Base-by-base conservation (phyloP, 2,113 vertebrate species). In the Microtus pennsylvanicus region DNA sequence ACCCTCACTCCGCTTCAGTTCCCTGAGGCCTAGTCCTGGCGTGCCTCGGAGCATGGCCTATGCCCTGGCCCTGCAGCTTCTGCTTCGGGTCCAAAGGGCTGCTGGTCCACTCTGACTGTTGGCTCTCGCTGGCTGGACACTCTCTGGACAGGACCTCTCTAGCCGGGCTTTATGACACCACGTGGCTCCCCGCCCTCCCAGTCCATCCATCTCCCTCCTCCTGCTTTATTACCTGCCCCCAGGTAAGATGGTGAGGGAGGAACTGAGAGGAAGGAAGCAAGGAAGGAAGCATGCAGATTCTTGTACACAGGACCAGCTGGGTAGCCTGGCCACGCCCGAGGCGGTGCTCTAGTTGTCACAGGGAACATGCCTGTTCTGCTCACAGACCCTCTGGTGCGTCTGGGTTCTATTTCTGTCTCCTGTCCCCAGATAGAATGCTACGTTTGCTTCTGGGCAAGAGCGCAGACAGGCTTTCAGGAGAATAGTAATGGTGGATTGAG, bases 171-270 rank as follows among this genome's bases (percentile, higher is more conserved):
- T 97, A 98, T 97, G 93, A 85, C 94, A 65, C 98, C 98, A 98
- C 98, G 97, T 98, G 98, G 97, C 93, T 93, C 83, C 69, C 47
- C 80, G 67, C 94, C 96, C 80, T 81, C 93, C 61, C 85, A 96
- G 94, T 94, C 96, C 96, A 95, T 96, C 88, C 91, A 76, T 96
- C 97, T 94, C 95, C 96, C 96, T 94, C 87, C 87, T 92, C 96
- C 96, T 63, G 91, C 95, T 98, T 97, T 98, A 98, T 98, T 96
- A 98, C 98, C 98, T 98, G 98, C 98, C 97, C 92, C 87, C 97
- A 98, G 98, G 98, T 98, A 97, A 58, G 90, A 74, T 77, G 95
- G 92, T 0, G 96, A 97, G 95, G 93, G 96, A 94, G 96, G 97
- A 96, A 88, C 95, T 63, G 0, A 82, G 81, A 96, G 78, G 96